Base-by-base conservation (phyloP, 1,140 invertebrate genomes). In the Amyelois transitella region DNA sequence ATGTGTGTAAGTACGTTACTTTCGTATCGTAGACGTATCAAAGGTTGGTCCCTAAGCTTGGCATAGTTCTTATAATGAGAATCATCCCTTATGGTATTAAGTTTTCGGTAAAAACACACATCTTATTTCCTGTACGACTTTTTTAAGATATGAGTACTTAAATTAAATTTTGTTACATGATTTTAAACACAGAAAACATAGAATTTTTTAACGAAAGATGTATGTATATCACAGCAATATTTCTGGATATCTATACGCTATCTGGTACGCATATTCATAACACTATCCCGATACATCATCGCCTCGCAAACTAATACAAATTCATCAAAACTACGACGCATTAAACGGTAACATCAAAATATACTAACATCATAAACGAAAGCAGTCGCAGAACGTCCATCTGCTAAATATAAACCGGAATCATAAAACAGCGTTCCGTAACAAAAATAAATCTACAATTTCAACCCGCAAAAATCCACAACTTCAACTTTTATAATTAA, bases 401-500 rank as follows among this genome's bases (percentile, higher is more conserved):
- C 45, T 21, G 19, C 75, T 74, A 78, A 81, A 81, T 77, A 75
- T 77, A 77, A 81, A 75, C 65, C 47, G 51, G 61, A 24, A 74
- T 72, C 75, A 72, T 75, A 72, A 72, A 74, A 72, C 67, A 64
- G 64, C 67, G 71, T 62, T 64, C 60, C 75, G 64, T 61, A 68
- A 58, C 55, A 59, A 64, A 43, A 45, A 51, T 54, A 45, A 52
- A 52, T 38, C 17, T 28, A 38, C 12, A 12, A 38, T 38, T 38
- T 14, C 12, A 3, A 38, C 18, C 28, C 25, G 18, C 50, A 52
- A 52, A 28, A 38, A 52, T 52, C 2, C 47, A 21, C 24, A 64
- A 57, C 66, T 76, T 66, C 70, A 80, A 82, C 77, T 85, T 83
- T 83, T 80, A 79, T 77, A 87, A 87, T 87, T 87, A 85, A 81